Evolutionary conservation across 2,888 invertebrate genomes (phyloP).

Genomic region (Hydraecia micacea): DNA sequence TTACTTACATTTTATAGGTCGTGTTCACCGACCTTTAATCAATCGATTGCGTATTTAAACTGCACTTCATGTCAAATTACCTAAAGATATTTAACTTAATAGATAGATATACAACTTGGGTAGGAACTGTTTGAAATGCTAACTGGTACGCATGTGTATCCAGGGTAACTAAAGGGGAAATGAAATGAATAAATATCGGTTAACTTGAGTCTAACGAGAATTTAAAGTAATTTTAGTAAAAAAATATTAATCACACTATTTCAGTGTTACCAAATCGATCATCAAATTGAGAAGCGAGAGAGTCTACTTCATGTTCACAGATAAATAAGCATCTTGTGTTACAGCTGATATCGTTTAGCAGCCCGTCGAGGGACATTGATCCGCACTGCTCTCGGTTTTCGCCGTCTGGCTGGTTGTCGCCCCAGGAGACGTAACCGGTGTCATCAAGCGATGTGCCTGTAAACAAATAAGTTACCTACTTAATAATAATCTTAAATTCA

Average conservation of each 20-base stretch:
- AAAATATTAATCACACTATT: not conserved
- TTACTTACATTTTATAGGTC: not conserved
- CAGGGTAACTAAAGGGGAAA: not conserved
- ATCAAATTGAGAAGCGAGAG: slow-evolving; percentile 13
- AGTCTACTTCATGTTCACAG: slow-evolving; percentile 79
- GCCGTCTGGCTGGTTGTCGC: slow-evolving; percentile 79
- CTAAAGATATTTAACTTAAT: not conserved
- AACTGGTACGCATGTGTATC: not conserved
- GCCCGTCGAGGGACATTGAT: slow-evolving; percentile 81
- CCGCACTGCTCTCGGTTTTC: slow-evolving; percentile 78
- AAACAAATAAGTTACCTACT: not conserved
- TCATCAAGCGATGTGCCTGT: slow-evolving; percentile 66
- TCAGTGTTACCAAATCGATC: slow-evolving; percentile 5
- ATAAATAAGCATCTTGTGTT: slow-evolving; percentile 77
- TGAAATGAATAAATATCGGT: not conserved
- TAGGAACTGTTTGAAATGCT: not conserved
- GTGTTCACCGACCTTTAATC: not conserved
- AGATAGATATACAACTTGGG: not conserved
- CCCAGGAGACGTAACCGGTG: slow-evolving; percentile 79
- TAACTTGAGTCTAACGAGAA: not conserved
- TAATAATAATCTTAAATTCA: not conserved
- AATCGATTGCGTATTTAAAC: not conserved
- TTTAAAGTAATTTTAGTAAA: not conserved
- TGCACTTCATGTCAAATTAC: not conserved
- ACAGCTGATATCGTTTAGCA: slow-evolving; percentile 79